Conservation (phyloP, 2,888 invertebrate species). For the Drepana falcataria region DNA sequence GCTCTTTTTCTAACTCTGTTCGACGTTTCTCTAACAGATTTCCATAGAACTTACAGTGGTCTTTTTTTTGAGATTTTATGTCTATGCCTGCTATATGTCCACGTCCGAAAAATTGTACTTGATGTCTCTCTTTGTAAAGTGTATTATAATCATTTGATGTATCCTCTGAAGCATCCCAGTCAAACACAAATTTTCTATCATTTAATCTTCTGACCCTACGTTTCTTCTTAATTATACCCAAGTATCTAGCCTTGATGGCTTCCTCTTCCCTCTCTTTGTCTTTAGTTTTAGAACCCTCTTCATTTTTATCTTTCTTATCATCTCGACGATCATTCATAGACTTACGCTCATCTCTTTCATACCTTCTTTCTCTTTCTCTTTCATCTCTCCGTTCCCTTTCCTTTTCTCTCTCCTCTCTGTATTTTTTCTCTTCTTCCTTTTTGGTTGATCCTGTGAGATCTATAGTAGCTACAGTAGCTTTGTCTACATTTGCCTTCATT, state of each 20-base stretch:
- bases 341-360: conserved; percentile 65
- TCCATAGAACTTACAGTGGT: conserved; percentile 98
- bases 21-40: conserved; percentile 95
- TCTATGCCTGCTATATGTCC: conserved; percentile 99
- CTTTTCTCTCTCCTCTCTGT: conserved; percentile 62
- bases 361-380: conserved; percentile 62
- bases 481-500: conserved; percentile 82
- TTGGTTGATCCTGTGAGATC: conserved; percentile 74
- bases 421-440: conserved; percentile 61
- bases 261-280: conserved; percentile 96
- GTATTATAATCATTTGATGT: conserved; percentile 98
- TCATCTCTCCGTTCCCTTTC: conserved; percentile 82
- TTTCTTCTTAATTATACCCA: conserved; percentile 95
- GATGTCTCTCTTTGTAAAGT: conserved; percentile 97
- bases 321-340: conserved; percentile 69
- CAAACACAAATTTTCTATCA: conserved; percentile 99
- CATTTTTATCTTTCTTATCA: conserved; percentile 69
- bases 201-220: conserved; percentile 94
- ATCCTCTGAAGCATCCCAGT: conserved; percentile 99
- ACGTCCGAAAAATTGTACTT: conserved; percentile 98
- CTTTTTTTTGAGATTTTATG: conserved; percentile 96
- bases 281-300: conserved; percentile 80
- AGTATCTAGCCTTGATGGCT: conserved; percentile 96
- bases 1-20: conserved; percentile 97
- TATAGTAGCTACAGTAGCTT: conserved; percentile 60